Percentiles rank a stretch among this genome's conserved stretches.
Conservation (phyloP, 2,797 vertebrate species). For the Cuniculus paca region DNA sequence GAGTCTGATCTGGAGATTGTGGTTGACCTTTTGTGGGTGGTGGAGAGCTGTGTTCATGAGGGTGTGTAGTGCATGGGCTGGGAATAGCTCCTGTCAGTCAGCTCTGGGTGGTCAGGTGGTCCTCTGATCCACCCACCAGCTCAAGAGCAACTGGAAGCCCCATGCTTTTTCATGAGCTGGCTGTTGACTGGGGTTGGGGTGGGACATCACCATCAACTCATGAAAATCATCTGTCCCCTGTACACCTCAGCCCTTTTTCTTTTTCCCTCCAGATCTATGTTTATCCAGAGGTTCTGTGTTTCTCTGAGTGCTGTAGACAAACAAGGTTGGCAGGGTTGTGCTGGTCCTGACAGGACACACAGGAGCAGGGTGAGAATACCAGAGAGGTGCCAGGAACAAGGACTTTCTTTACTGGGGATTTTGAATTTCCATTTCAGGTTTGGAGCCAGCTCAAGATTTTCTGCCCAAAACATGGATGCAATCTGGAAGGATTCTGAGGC, state of each 20-base stretch:
- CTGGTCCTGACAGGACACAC: not conserved
- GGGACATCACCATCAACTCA: not conserved
- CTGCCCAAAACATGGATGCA: not conserved
- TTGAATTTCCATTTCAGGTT: not conserved
- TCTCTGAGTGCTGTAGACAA: not conserved
- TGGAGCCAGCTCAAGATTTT: not conserved
- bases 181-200: not conserved
- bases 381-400: not conserved
- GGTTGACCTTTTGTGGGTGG: not conserved
- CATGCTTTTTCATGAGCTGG: not conserved
- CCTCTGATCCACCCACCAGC: not conserved
- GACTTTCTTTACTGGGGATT: not conserved
- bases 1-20: not conserved
- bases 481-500: not conserved
- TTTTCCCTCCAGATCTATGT: not conserved
- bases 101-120: not conserved
- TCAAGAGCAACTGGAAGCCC: not conserved
- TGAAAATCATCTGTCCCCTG: not conserved
- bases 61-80: not conserved
- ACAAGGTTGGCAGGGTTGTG: not conserved
- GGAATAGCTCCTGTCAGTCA: not conserved
- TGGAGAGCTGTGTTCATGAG: not conserved
- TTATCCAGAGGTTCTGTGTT: not conserved
- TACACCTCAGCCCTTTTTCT: not conserved
- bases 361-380: not conserved